These are phyloP conservation scores for Sympetrum striolatum DNA, from an alignment of 2,888 invertebrate genomes.

Conservation along the genomic window DNA sequence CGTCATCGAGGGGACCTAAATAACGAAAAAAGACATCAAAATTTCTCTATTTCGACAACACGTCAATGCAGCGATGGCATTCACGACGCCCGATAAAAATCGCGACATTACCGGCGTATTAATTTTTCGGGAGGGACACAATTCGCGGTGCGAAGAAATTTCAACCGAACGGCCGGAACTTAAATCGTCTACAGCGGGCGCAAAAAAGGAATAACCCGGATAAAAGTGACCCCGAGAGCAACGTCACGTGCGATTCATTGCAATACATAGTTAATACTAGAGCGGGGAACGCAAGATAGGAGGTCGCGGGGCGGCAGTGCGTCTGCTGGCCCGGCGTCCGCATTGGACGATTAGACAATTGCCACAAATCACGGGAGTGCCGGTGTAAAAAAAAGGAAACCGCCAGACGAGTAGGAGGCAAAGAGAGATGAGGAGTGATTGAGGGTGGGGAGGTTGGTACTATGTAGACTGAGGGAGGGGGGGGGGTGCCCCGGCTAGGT, in stretches of 20 bases:
- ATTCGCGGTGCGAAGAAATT: neutral
- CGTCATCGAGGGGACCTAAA: no score
- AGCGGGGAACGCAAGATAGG: neutral
- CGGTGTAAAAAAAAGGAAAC: conserved; percentile 28
- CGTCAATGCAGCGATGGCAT: no score
- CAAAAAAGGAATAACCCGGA: neutral
- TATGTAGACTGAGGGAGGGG: neutral
- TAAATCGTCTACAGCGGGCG: neutral
- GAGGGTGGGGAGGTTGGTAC: neutral
- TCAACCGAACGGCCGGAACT: neutral
- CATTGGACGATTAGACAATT: conserved; percentile 42
- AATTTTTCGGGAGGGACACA: no score
- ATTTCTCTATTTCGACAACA: no score
- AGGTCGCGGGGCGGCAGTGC: neutral
- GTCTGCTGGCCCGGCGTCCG: conserved; percentile 29
- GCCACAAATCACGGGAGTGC: conserved; percentile 27
- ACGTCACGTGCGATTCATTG: neutral
- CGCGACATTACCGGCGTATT: no score
- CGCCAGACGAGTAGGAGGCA: conserved; percentile 12
- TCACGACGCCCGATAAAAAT: no score
- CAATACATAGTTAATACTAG: neutral
- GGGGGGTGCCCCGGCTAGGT: neutral
- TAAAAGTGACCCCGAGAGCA: neutral
- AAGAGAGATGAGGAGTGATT: neutral
- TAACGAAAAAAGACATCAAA: no score